Conservation (phyloP, 1,140 invertebrate species). For the Drosophila equinoxialis region DNA sequence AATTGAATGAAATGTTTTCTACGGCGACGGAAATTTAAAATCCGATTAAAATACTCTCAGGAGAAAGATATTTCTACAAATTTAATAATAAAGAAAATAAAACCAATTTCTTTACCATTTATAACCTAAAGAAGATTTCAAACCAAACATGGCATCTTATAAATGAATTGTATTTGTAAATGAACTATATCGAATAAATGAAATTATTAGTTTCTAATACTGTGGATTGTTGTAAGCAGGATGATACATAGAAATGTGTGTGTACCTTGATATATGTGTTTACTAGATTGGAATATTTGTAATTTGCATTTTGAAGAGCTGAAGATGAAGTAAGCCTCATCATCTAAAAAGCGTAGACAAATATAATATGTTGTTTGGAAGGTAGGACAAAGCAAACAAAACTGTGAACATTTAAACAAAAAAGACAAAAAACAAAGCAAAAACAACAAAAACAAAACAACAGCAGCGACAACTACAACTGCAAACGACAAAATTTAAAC, state of each 20-base stretch:
- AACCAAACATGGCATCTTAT: too few relatives aligned
- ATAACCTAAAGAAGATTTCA: too few relatives aligned
- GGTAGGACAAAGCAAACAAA: constrained; percentile 16
- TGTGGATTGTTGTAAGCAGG: too few relatives aligned
- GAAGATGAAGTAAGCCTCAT: constrained; percentile 5
- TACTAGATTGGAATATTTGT: neutral
- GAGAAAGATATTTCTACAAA: too few relatives aligned
- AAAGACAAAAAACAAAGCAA: constrained; percentile 21
- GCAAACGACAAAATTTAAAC: neutral
- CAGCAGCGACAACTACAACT: neutral
- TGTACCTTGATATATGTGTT: neutral
- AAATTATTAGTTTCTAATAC: too few relatives aligned
- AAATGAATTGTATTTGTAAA: too few relatives aligned
- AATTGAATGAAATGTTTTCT: too few relatives aligned
- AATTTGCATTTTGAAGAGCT: constrained; percentile 2
- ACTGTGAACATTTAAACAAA: constrained; percentile 13
- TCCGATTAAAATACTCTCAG: too few relatives aligned
- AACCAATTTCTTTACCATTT: too few relatives aligned
- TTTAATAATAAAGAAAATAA: too few relatives aligned
- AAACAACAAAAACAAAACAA: neutral
- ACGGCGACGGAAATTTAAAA: too few relatives aligned
- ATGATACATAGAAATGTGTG: neutral
- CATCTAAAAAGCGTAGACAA: constrained; percentile 15
- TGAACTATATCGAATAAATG: too few relatives aligned
- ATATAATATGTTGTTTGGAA: neutral